Evolutionary conservation across 1,140 invertebrate genomes (phyloP), one percentile per base, ranked within the genome.

Genomic region (Temnothorax curvispinosus): DNA sequence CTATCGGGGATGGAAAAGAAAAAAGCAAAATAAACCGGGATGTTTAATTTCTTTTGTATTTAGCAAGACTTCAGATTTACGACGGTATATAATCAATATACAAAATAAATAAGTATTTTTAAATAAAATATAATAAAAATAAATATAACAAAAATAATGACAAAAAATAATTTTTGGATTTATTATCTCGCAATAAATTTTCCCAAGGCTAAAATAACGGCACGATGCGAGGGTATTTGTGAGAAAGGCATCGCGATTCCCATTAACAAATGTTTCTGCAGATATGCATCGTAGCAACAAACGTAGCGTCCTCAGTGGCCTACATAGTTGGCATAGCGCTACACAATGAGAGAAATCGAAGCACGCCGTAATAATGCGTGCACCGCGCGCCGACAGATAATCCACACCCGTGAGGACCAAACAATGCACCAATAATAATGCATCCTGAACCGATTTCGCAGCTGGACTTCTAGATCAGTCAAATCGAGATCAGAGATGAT

Each of bases 301-400:
- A 71, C n/a, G 41, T 32, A 67, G 35, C 47, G n/a, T 44, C 44
- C 47, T 81, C 50, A 21, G 9, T 56, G 21, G 35, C 64, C 32
- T 78, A 80, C 47, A 80, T 56, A 71, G 13, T 56, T 71, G 64
- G 78, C 76, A 78, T 77, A 62, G 41, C 35, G 32, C n/a, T 80
- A n/a, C 27, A 71, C 50, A 56, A 56, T n/a, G 11, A 13, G 64
- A 69, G 64, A 81, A 56, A 81, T 81, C 64, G 50, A 80, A 67
- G 62, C 44, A 47, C 32, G 62, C 27, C 62, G 35, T 35, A 47
- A 54, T 67, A 65, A 80, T 38, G 35, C 74, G 41, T 41, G 74
- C 47, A 67, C 13, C 27, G 75, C 56, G 15, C 41, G n/a, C n/a
- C 50, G 27, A 54, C 35, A 27, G 62, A 41, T 69, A 69, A 81